A percentile compares a stretch with the other conserved stretches of the same genome.
Evolutionary conservation across 2,888 invertebrate genomes (phyloP).

Genomic region (Adineta ricciae): DNA sequence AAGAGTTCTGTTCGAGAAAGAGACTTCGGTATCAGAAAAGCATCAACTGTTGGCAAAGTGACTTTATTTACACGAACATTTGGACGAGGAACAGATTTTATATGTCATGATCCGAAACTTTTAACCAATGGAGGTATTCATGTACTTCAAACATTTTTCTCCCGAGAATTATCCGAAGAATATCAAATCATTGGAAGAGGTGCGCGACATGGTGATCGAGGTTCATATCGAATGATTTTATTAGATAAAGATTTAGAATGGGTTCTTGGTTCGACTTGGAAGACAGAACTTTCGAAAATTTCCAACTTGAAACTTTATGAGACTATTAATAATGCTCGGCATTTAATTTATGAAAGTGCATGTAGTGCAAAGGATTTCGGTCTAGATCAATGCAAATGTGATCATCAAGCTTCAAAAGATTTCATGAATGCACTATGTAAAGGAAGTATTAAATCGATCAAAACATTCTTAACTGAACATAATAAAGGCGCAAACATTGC

Average conservation of each 20-base stretch:
- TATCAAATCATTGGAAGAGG: conserved; percentile 9
- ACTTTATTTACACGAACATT: neutral
- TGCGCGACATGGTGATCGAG: neutral
- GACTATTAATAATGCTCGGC: neutral
- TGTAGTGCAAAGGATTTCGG: neutral
- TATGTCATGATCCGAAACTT: neutral
- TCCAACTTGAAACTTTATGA: neutral
- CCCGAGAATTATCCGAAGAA: conserved; percentile 17
- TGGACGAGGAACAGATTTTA: conserved; percentile 23
- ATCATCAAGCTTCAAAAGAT: neutral
- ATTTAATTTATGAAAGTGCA: neutral
- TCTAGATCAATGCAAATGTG: neutral
- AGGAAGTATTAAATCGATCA: neutral
- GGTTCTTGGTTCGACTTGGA: neutral
- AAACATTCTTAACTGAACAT: neutral
- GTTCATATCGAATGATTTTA: conserved; percentile 15
- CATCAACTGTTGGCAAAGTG: neutral
- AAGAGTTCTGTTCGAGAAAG: neutral
- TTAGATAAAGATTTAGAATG: conserved; percentile 2
- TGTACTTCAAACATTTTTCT: conserved; percentile 23
- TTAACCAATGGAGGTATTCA: neutral
- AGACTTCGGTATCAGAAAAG: neutral
- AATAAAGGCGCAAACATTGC: neutral
- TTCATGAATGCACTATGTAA: neutral
- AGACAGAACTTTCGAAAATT: neutral